Evolutionary conservation across 2,888 invertebrate genomes (phyloP), one percentile per base, ranked within the genome.

Genomic region (Tetragonisca angustula): DNA sequence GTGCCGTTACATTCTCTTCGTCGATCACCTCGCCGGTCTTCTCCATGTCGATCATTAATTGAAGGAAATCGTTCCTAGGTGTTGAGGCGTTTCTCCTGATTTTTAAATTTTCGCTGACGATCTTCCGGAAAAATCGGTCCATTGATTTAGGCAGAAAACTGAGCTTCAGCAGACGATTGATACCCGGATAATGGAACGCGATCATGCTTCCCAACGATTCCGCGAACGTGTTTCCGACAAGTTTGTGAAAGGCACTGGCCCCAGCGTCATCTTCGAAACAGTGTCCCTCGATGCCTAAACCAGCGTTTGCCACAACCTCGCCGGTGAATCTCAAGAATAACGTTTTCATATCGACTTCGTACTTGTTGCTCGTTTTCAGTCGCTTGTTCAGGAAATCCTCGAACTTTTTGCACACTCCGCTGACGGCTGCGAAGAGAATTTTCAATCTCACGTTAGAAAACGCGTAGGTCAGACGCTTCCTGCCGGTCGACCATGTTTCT

Each of bases 41-140:
- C 3, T 84, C 83, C 5, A 86, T 50, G 2, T 92, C 94, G 4
- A 95, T 92, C 77, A 95, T 87, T 56, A 95, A 87, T 77, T 95
- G 95, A 36, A 96, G 91, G 79, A 95, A 96, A 87, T 96, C 95
- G 87, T 87, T 93, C 89, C 88, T 81, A 0, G 1, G 94, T 76
- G 5, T 92, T 88, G 76, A 92, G 89, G 85, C 93, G 87, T 64
- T 76, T n/a, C 70, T 82, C 64, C 94, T 86, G 4, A 84, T 4
- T 0, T 85, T 70, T 0, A 94, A 62, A 6, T 93, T 89, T 0
- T 90, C 82, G 13, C 64, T 71, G 0, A 93, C 83, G 2, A 90
- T 69, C 0, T 82, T 68, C 4, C 89, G 73, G 61, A 94, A 93
- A 74, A 91, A 92, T 0, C 9, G 4, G 5, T 93, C 91, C 0